phyloP scores from a whole-genome alignment of 2,797 vertebrate species.

The Diplodus sargus region DNA sequence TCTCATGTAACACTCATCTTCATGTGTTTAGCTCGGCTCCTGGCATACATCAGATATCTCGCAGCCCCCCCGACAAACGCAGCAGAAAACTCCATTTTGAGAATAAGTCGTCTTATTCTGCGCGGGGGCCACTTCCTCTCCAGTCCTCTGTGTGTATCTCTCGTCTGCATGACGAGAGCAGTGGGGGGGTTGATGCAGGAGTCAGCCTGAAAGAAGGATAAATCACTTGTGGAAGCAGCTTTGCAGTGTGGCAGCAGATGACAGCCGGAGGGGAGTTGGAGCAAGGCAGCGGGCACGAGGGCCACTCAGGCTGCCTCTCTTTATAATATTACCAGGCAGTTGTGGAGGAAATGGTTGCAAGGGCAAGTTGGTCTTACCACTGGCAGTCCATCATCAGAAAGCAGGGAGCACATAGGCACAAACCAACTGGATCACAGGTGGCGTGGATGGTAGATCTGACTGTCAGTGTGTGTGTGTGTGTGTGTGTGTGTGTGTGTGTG shows the following conservation, averaged over 20 bases:
- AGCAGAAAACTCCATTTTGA: constrained; percentile 31
- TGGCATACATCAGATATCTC: constrained; percentile 37
- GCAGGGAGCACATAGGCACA: constrained; percentile 13
- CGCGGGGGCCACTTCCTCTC: constrained; percentile 21
- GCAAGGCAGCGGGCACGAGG: constrained; percentile 55
- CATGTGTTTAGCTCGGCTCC: constrained; percentile 26
- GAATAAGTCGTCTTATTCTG: constrained; percentile 21
- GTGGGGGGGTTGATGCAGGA: constrained; percentile 44
- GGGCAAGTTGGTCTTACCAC: constrained; percentile 50
- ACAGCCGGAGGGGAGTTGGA: constrained; percentile 67
- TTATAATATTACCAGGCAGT: constrained; percentile 61
- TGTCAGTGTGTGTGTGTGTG: neutral
- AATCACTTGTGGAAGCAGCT: constrained; percentile 71
- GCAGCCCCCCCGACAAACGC: constrained; percentile 13
- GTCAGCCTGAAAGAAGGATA: constrained; percentile 58
- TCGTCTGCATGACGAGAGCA: constrained; percentile 46
- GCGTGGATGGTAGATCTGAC: constrained; percentile 5
- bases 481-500: no score
- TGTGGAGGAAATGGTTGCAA: constrained; percentile 46
- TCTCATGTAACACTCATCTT: constrained; percentile 36
- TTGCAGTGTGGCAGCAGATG: constrained; percentile 66
- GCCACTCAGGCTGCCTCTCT: constrained; percentile 56
- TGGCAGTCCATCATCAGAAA: constrained; percentile 44
- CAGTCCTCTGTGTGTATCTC: constrained; percentile 46
- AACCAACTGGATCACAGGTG: constrained; percentile 2